These are phyloP conservation scores for Stenolophus ochropezus DNA, from an alignment of 2,888 invertebrate species.

Conservation along the genomic window DNA sequence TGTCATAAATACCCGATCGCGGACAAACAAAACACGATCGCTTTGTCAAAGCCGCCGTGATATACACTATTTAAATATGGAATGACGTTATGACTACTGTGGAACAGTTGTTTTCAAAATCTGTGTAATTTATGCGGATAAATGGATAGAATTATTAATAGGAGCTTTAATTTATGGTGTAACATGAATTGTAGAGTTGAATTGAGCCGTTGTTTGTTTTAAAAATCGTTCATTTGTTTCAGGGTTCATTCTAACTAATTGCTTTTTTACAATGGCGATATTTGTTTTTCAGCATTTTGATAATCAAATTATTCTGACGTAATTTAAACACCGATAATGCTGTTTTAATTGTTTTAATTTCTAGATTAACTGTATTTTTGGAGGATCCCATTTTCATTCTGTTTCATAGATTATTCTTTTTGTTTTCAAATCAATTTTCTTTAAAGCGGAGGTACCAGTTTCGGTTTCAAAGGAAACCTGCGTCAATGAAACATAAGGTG, in stretches of 20 bases:
- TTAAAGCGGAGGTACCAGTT: background rate
- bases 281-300: constrained; percentile 10
- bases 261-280: constrained; percentile 21
- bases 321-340: background rate
- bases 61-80: constrained; percentile 48
- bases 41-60: constrained; percentile 38
- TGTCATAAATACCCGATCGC: constrained; percentile 48
- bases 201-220: constrained; percentile 33
- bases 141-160: constrained; percentile 45
- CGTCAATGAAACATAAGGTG: no score
- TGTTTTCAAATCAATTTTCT: background rate
- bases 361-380: background rate
- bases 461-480: no score
- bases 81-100: constrained; percentile 42
- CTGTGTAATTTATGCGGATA: constrained; percentile 34
- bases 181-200: constrained; percentile 10
- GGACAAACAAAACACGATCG: constrained; percentile 38
- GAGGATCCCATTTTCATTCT: background rate
- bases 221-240: constrained; percentile 32
- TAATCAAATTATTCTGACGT: constrained; percentile 8
- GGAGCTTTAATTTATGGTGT: constrained; percentile 29
- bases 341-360: constrained; percentile 6
- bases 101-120: constrained; percentile 34
- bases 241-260: constrained; percentile 7
- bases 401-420: background rate